These are phyloP conservation scores for Procambarus clarkii DNA, from an alignment of 1,140 invertebrate species.

Conservation along the genomic window DNA sequence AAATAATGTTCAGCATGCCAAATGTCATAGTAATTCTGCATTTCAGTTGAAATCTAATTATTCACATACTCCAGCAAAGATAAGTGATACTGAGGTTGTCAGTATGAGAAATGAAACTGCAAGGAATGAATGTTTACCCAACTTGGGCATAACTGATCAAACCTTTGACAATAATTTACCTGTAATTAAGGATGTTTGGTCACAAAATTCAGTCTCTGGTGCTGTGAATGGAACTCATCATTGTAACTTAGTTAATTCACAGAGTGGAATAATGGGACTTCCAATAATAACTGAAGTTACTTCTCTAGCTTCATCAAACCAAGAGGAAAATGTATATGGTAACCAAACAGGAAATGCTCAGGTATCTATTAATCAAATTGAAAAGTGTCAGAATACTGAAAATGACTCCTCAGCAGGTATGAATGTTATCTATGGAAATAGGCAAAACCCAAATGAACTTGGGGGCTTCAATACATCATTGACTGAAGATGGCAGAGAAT, in stretches of 20 bases:
- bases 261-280: background rate
- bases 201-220: background rate
- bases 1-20: background rate
- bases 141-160: background rate
- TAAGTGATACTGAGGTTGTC: background rate
- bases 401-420: background rate
- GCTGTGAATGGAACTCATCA: background rate
- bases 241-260: background rate
- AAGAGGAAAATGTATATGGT: background rate
- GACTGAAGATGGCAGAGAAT: no score
- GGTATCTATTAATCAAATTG: background rate
- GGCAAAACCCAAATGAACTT: no score
- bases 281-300: background rate
- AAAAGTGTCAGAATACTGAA: background rate
- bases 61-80: background rate
- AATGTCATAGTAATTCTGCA: background rate
- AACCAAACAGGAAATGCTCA: background rate
- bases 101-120: background rate
- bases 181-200: background rate
- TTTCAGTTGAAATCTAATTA: background rate
- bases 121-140: background rate
- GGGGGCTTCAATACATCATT: no score
- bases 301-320: background rate
- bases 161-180: background rate
- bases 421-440: background rate